phyloP scores from a whole-genome alignment of 2,113 vertebrate species.

The Chaenogobius annularis region DNA sequence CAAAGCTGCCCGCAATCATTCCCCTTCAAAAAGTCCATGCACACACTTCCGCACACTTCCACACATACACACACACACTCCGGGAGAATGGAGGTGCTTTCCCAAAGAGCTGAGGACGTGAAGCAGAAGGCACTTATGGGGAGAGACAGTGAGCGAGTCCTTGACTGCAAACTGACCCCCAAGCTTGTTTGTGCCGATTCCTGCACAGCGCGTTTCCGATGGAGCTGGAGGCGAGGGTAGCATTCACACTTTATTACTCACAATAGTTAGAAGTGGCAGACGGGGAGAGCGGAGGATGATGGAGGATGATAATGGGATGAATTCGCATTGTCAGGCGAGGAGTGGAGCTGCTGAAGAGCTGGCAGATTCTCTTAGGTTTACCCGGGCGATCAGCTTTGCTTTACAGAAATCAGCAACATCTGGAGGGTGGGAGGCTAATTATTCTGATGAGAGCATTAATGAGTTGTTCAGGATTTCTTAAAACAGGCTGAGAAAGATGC shows the following conservation, averaged over 20 bases:
- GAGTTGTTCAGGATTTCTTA: not conserved
- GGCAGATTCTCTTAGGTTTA: constrained; percentile 18
- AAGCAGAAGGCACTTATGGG: constrained; percentile 42
- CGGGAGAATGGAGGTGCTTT: constrained; percentile 25
- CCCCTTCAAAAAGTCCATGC: constrained; percentile 29
- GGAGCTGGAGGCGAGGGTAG: constrained; percentile 16
- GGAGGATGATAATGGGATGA: constrained; percentile 55
- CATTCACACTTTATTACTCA: constrained; percentile 42
- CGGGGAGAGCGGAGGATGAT: constrained; percentile 37
- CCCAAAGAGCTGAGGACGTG: constrained; percentile 33
- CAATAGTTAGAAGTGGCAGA: constrained; percentile 25
- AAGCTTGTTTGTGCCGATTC: constrained; percentile 62
- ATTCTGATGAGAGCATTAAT: not conserved
- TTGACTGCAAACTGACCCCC: constrained; percentile 64
- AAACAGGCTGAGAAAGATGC: not conserved
- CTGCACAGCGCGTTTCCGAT: constrained; percentile 30
- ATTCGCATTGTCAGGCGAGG: constrained; percentile 33
- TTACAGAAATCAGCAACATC: not conserved
- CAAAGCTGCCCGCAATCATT: constrained; percentile 59
- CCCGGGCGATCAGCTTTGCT: constrained; percentile 2
- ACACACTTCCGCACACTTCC: not conserved
- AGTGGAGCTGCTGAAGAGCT: constrained; percentile 36
- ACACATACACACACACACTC: constrained; percentile 5
- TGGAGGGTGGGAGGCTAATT: constrained; percentile 8
- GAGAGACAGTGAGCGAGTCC: constrained; percentile 62